A percentile compares a stretch with the other conserved stretches of the same genome.
Evolutionary conservation across 2,888 invertebrate species (phyloP).

Genomic region (Tinea pellionella): DNA sequence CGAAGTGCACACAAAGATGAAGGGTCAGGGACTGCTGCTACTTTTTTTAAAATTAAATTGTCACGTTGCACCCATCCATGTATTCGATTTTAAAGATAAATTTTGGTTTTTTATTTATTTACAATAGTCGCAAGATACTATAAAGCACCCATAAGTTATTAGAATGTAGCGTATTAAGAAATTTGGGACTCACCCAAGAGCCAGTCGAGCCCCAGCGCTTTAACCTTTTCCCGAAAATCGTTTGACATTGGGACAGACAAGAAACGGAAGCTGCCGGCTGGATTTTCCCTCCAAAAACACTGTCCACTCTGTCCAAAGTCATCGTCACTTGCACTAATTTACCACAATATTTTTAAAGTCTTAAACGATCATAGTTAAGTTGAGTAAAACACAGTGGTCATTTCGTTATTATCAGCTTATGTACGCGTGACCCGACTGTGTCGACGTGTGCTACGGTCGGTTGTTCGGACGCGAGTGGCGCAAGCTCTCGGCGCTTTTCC

Average conservation of each 20-base stretch:
- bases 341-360: not conserved
- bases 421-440: not conserved
- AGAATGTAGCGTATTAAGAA: not conserved
- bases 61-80: no score
- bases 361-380: not conserved
- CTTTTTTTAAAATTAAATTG: no score
- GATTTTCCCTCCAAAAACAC: slow-evolving; percentile 52
- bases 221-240: slow-evolving; percentile 74
- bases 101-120: no score
- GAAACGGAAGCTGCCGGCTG: slow-evolving; percentile 64
- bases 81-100: no score
- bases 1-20: no score
- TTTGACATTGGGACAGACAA: slow-evolving; percentile 69
- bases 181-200: slow-evolving; percentile 73
- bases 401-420: not conserved
- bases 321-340: slow-evolving; percentile 33
- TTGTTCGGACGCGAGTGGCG: slow-evolving; percentile 28
- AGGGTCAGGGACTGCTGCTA: no score
- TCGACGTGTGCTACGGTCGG: slow-evolving; percentile 33
- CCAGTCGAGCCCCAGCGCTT: slow-evolving; percentile 81
- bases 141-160: no score
- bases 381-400: not conserved
- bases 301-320: slow-evolving; percentile 61
- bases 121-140: no score
- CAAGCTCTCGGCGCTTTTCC: slow-evolving; percentile 34